Evolutionary conservation across 2,113 vertebrate species (phyloP).

Genomic region (Myotis lucifugus): DNA sequence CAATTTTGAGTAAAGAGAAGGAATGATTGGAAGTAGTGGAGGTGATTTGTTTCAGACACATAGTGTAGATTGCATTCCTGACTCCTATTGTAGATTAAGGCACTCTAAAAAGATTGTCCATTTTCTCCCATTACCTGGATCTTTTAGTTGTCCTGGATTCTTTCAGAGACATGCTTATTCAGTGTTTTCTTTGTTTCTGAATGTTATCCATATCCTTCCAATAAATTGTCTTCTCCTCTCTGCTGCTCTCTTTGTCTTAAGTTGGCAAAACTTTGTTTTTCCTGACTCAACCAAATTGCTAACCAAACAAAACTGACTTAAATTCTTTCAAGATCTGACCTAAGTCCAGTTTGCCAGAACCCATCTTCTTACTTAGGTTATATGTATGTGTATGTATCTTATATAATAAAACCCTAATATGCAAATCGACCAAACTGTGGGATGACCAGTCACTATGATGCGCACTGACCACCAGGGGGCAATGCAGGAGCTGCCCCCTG

Average conservation of each 20-base stretch:
- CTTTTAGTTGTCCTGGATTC: background rate
- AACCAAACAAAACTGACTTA: background rate
- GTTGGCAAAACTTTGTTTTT: background rate
- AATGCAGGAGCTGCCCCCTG: too few relatives aligned
- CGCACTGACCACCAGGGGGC: too few relatives aligned
- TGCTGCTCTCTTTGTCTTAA: background rate
- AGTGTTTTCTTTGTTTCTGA: background rate
- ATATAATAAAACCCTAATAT: too few relatives aligned
- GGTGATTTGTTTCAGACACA: background rate
- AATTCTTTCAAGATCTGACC: background rate
- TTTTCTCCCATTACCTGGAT: background rate
- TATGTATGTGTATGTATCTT: background rate
- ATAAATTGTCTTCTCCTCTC: background rate
- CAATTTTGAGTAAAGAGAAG: background rate
- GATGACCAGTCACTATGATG: too few relatives aligned
- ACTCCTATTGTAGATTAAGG: background rate
- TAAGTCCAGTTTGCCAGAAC: background rate
- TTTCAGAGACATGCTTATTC: background rate
- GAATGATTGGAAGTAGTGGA: background rate
- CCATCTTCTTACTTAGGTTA: background rate
- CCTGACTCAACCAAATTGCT: background rate
- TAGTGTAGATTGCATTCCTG: background rate
- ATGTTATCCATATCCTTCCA: background rate
- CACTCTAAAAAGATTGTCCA: background rate
- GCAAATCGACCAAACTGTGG: too few relatives aligned